A percentile compares a stretch with the other conserved stretches of the same genome.
Evolutionary conservation across 1,140 invertebrate species (phyloP).

Genomic region (Sycobia sp.): DNA sequence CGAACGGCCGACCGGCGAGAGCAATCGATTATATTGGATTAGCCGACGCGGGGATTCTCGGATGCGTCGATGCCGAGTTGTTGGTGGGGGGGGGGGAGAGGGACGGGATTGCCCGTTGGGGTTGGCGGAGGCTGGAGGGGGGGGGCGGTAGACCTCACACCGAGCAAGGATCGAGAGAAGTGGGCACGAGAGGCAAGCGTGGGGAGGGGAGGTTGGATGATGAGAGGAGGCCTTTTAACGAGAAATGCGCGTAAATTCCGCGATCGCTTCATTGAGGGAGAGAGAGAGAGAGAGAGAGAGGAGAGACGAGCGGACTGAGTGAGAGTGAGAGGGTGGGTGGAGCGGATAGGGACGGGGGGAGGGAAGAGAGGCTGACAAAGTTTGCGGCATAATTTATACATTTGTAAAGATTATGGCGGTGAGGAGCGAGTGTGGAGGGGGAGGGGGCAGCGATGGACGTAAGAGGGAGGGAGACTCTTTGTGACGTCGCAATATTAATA

Average conservation of each 20-base stretch:
- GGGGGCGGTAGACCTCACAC: constrained; percentile 36
- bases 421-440: no score
- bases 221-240: constrained; percentile 3
- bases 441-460: no score
- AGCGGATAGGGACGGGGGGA: no score
- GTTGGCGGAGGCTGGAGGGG: no score
- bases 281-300: not conserved
- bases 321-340: no score
- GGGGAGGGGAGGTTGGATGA: no score
- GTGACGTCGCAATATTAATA: constrained; percentile 27
- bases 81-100: not conserved
- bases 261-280: constrained; percentile 16
- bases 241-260: constrained; percentile 16
- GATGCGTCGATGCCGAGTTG: no score
- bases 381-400: constrained; percentile 32
- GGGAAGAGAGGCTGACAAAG: constrained; percentile 25
- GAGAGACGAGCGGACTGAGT: no score
- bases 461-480: constrained; percentile 13
- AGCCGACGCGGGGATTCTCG: constrained; percentile 22
- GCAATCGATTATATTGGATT: constrained; percentile 32
- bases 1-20: not conserved
- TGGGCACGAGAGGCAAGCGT: no score
- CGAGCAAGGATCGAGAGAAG: constrained; percentile 1
- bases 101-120: not conserved
- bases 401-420: constrained; percentile 29